Conservation (phyloP, 2,797 vertebrate species). For the Halcyon leucocephala region DNA sequence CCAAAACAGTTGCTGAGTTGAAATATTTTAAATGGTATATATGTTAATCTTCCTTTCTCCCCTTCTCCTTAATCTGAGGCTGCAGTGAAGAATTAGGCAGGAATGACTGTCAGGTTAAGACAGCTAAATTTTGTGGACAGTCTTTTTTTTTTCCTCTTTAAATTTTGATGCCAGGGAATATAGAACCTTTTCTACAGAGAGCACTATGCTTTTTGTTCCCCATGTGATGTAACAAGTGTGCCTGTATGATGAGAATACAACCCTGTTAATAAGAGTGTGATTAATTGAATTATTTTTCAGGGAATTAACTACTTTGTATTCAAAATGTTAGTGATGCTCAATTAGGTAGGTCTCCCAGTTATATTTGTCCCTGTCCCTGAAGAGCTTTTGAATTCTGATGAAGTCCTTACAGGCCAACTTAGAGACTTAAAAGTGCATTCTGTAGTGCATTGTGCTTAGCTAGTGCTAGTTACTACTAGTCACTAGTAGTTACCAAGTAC, state of each 20-base stretch:
- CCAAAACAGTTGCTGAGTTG: background rate
- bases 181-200: background rate
- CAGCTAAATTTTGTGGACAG: background rate
- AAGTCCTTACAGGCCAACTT: background rate
- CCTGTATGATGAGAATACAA: background rate
- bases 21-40: background rate
- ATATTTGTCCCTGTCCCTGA: conserved; percentile 5
- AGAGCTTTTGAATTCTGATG: background rate
- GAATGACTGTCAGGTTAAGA: background rate
- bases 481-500: background rate
- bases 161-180: background rate
- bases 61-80: background rate
- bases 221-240: accelerated
- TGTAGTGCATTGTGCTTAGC: background rate
- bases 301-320: conserved; percentile 39
- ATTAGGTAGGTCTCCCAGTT: conserved; percentile 35
- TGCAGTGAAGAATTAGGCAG: background rate
- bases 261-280: conserved; percentile 10
- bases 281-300: conserved; percentile 57
- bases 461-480: background rate
- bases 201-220: background rate
- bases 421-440: background rate
- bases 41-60: background rate
- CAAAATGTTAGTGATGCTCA: conserved; percentile 27
- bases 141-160: background rate